Evolutionary conservation across 2,888 invertebrate species (phyloP), one percentile per base, ranked within the genome.

Genomic region (Meloe dianella): DNA sequence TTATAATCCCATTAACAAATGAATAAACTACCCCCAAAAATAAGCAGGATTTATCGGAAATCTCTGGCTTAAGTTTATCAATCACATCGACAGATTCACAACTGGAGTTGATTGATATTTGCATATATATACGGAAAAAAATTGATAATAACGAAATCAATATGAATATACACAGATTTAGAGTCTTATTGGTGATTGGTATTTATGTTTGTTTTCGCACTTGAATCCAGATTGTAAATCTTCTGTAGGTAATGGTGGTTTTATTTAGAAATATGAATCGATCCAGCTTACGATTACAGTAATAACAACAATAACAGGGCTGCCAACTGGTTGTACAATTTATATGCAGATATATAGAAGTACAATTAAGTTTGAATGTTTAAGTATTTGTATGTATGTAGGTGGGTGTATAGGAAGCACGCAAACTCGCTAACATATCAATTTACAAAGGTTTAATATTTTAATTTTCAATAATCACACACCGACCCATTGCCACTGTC

Each of bases 391-490:
- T 51, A 47, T 47, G 12, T 47, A 12, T 20, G 12, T 54, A 14
- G 7, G 54, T 24, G 54, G 54, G 47, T 47, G 47, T 41, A 20
- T 4, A 8, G 47, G 58, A 35, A 61, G 32, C 66, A 66, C 60
- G 66, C 66, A 38, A 41, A 30, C 60, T 56, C 70, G 70, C 70
- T 70, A 73, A 76, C 75, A 73, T 74, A 76, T 76, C 74, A 76
- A 76, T 76, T 76, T 76, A 71, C 70, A 68, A 35, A 60, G 70
- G 67, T 64, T 73, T 73, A 14, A 67, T 64, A 63, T 60, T 65
- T 62, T 73, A 75, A 74, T 71, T 66, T 68, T 68, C 67, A 71
- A 74, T 75, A 75, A 75, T 75, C 73, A 27, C n/a, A n/a, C n/a
- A n/a, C 20, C 30, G 35, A 32, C 47, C 51, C 51, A 32, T 57